These are phyloP conservation scores for Lycaena phlaeas DNA, from an alignment of 2,888 invertebrate genomes.

Conservation along the genomic window DNA sequence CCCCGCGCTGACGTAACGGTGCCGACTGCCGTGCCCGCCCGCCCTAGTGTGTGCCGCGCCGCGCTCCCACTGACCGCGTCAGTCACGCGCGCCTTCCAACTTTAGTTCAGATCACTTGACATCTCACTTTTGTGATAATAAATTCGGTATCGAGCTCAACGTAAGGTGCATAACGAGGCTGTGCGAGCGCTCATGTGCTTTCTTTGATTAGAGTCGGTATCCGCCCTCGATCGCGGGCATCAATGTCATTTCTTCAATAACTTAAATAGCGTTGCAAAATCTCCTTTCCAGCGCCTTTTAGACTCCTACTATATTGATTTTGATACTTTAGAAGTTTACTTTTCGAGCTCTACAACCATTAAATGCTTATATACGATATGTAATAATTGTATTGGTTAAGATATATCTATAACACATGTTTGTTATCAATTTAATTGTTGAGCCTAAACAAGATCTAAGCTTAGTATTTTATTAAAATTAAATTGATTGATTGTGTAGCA, in stretches of 20 bases:
- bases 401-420: constrained; percentile 20
- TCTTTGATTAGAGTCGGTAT: constrained; percentile 31
- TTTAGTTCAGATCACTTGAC: constrained; percentile 63
- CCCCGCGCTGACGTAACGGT: constrained; percentile 69
- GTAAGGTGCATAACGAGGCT: constrained; percentile 47
- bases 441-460: not conserved
- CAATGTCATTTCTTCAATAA: constrained; percentile 55
- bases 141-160: constrained; percentile 40
- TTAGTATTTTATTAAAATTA: constrained; percentile 10
- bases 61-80: constrained; percentile 54
- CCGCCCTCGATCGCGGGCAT: constrained; percentile 57
- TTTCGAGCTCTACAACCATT: constrained; percentile 1
- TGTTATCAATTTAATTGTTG: constrained; percentile 6
- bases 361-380: constrained; percentile 1
- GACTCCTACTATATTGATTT: constrained; percentile 24
- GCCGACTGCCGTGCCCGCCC: constrained; percentile 64
- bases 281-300: constrained; percentile 31
- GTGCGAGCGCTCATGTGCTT: constrained; percentile 36
- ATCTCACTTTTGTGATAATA: constrained; percentile 52
- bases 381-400: constrained; percentile 16
- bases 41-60: constrained; percentile 70
- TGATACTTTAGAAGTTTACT: constrained; percentile 11
- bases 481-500: constrained; percentile 20
- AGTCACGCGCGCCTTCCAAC: constrained; percentile 46
- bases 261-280: constrained; percentile 47